Percentiles rank a stretch among this genome's conserved stretches.
Evolutionary conservation across 2,113 vertebrate species (phyloP).

Genomic region (Microcebus griseorufus): DNA sequence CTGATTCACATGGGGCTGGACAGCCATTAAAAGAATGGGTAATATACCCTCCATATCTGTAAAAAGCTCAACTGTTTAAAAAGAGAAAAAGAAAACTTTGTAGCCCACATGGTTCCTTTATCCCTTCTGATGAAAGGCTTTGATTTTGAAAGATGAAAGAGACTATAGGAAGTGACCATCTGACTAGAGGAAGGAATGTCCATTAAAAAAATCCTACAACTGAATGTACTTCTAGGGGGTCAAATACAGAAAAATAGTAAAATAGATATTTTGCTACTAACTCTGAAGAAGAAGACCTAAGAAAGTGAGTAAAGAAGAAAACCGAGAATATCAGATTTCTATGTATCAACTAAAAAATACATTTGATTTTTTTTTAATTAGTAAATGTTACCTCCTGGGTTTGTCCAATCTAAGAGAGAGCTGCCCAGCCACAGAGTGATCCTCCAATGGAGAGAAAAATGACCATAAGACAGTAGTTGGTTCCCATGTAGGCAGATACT

Average conservation of each 20-base stretch:
- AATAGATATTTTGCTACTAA: not conserved
- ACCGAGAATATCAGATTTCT: not conserved
- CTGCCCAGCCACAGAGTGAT: not conserved
- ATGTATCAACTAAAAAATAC: not conserved
- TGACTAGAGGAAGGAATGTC: not conserved
- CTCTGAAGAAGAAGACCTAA: not conserved
- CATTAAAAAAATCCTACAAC: not conserved
- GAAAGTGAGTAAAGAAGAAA: not conserved
- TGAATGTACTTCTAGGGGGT: not conserved
- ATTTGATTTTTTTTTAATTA: not conserved
- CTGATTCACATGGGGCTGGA: not conserved
- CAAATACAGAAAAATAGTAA: slow-evolving; percentile 3
- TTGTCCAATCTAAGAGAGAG: not conserved
- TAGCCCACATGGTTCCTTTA: not conserved
- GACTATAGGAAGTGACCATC: not conserved
- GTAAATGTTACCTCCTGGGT: not conserved
- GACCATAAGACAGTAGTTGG: not conserved
- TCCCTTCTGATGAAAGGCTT: not conserved
- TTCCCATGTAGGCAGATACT: not conserved
- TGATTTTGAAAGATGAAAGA: not conserved
- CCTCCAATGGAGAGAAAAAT: not conserved
- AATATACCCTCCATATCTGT: not conserved
- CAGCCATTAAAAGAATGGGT: not conserved
- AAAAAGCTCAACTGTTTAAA: not conserved
- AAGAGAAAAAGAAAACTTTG: not conserved